Percentiles rank a stretch among this genome's conserved stretches.
phyloP scores from a whole-genome alignment of 2,113 vertebrate species.

The Microtus montanus region DNA sequence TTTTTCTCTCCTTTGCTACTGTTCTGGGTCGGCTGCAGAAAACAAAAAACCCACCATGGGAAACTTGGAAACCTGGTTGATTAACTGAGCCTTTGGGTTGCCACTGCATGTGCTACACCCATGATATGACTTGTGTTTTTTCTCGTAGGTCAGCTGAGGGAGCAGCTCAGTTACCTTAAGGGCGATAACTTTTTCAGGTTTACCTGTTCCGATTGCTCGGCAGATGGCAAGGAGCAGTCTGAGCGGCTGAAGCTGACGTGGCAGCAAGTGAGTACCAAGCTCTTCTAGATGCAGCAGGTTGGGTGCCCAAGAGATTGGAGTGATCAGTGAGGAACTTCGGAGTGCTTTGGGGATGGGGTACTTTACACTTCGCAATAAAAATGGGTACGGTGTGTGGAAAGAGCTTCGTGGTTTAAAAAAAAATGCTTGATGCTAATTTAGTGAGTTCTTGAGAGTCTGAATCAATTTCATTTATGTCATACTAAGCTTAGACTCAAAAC shows the following conservation, averaged over 20 bases:
- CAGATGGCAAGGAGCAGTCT: slow-evolving; percentile 95
- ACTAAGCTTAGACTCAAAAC: slow-evolving; percentile 49
- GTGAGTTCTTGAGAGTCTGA: slow-evolving; percentile 41
- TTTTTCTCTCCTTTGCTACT: neutral
- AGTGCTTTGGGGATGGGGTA: neutral
- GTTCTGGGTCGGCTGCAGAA: neutral
- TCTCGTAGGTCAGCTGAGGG: slow-evolving; percentile 92
- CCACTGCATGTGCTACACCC: neutral
- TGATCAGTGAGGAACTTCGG: neutral
- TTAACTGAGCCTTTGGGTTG: neutral
- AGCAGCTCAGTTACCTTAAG: slow-evolving; percentile 96
- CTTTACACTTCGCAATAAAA: slow-evolving; percentile 4
- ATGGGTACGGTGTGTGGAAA: neutral
- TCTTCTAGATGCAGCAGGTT: neutral
- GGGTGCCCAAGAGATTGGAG: neutral
- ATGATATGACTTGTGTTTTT: slow-evolving; percentile 61
- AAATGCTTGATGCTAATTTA: neutral
- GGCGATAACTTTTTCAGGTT: slow-evolving; percentile 99
- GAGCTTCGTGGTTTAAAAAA: neutral
- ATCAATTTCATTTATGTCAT: neutral
- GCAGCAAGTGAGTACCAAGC: slow-evolving; percentile 89
- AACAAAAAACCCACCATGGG: neutral
- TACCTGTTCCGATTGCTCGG: slow-evolving; percentile 92
- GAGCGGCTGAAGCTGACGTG: slow-evolving; percentile 97
- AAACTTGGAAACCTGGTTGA: slow-evolving; percentile 3